These are phyloP conservation scores for Spinus pinus DNA, from an alignment of 2,797 vertebrate genomes.

Conservation along the genomic window DNA sequence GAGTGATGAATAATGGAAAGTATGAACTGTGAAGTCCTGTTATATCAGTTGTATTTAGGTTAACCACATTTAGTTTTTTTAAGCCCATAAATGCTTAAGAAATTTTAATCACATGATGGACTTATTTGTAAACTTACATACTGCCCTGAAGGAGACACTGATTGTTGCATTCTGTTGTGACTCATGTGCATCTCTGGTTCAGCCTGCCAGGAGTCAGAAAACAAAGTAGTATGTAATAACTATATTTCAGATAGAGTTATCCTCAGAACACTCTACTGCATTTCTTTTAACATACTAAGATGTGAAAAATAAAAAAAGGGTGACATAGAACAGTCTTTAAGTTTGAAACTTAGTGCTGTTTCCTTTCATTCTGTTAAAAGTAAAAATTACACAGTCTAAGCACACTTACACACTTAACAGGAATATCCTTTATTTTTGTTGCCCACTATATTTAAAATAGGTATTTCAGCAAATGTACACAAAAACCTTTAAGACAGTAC, in stretches of 20 bases:
- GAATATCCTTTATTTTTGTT: background rate
- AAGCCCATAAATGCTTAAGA: slow-evolving; percentile 28
- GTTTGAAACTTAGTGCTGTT: background rate
- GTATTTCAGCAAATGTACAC: background rate
- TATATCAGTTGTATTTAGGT: slow-evolving; percentile 25
- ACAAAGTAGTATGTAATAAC: background rate
- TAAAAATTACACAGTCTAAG: background rate
- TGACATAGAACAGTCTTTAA: background rate
- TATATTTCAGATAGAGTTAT: background rate
- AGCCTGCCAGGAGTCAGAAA: slow-evolving; percentile 13
- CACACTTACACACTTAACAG: background rate
- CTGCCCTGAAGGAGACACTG: slow-evolving; percentile 33
- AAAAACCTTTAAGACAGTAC: background rate
- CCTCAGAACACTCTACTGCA: background rate
- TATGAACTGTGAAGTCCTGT: slow-evolving; percentile 45
- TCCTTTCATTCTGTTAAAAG: background rate
- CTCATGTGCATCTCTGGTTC: slow-evolving; percentile 10
- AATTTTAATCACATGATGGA: slow-evolving; percentile 33
- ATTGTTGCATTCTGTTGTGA: background rate
- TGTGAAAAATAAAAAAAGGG: background rate
- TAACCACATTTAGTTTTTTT: slow-evolving; percentile 32
- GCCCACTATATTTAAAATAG: background rate
- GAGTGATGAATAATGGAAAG: slow-evolving; percentile 49
- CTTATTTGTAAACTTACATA: slow-evolving; percentile 37
- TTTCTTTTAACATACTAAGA: background rate